Percentiles rank a stretch among this genome's conserved stretches.
Conservation (phyloP, 2,888 invertebrate genomes). For the Gnatocerus cornutus region DNA sequence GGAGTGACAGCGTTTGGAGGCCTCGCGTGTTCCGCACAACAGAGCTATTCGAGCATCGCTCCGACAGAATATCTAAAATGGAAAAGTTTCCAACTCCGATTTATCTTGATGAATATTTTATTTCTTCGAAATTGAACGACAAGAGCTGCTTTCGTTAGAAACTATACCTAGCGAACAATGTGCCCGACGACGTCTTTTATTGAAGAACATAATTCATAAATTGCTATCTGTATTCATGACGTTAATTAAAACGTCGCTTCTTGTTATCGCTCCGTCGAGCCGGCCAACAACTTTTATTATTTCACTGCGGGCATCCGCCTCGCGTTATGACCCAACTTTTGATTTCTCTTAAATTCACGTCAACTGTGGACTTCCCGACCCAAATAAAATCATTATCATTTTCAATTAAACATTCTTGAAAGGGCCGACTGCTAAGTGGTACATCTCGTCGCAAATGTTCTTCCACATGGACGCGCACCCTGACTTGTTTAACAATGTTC, state of each 20-base stretch:
- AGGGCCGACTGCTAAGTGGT: slow-evolving; percentile 6
- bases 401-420: slow-evolving; percentile 29
- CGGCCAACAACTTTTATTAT: slow-evolving; percentile 49
- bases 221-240: slow-evolving; percentile 60
- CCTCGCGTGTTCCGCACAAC: slow-evolving; percentile 45
- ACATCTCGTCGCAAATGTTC: slow-evolving; percentile 27
- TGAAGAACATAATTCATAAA: slow-evolving; percentile 55
- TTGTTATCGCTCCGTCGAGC: slow-evolving; percentile 50
- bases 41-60: slow-evolving; percentile 50
- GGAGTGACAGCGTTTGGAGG: slow-evolving; percentile 55
- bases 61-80: slow-evolving; percentile 50
- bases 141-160: slow-evolving; percentile 39
- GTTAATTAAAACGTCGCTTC: slow-evolving; percentile 60
- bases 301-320: slow-evolving; percentile 41
- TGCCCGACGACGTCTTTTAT: slow-evolving; percentile 56
- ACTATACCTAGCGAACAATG: slow-evolving; percentile 49
- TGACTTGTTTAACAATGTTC: slow-evolving; percentile 37
- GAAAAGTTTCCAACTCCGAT: slow-evolving; percentile 53
- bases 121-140: slow-evolving; percentile 54
- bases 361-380: slow-evolving; percentile 2
- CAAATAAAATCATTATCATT: slow-evolving; percentile 26
- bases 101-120: slow-evolving; percentile 56
- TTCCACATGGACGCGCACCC: slow-evolving; percentile 42
- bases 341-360: slow-evolving; percentile 23
- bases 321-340: slow-evolving; percentile 17